A percentile compares a stretch with the other conserved stretches of the same genome.
These are phyloP conservation scores for Syrphus vitripennis DNA, from an alignment of 2,888 invertebrate genomes.

Conservation along the genomic window DNA sequence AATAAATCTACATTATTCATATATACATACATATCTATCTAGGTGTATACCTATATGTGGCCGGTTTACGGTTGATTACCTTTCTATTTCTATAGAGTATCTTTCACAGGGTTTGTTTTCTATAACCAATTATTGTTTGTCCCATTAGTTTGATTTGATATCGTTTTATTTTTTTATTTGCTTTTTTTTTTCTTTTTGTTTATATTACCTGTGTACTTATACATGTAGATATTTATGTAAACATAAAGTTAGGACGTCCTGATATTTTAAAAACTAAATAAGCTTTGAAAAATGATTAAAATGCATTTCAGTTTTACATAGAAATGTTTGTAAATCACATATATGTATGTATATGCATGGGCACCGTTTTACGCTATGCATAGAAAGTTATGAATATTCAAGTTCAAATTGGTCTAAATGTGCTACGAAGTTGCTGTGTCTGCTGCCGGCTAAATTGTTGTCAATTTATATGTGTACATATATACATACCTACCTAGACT, in stretches of 20 bases:
- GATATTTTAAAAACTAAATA: conserved; percentile 1
- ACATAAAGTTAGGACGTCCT: conserved; percentile 17
- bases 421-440: background rate
- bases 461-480: too few relatives aligned
- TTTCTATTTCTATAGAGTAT: background rate
- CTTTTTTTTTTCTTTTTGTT: background rate
- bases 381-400: conserved; percentile 67
- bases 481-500: too few relatives aligned
- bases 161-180: too few relatives aligned
- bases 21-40: background rate
- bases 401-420: conserved; percentile 61
- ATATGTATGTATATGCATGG: background rate
- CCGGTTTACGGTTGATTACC: conserved; percentile 7
- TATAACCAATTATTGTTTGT: background rate
- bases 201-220: background rate
- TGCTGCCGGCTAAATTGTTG: conserved; percentile 7
- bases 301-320: conserved; percentile 7
- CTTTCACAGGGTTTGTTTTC: background rate
- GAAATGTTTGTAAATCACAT: background rate
- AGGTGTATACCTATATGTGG: background rate
- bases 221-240: background rate
- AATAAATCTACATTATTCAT: conserved; percentile 16
- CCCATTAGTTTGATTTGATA: conserved; percentile 4
- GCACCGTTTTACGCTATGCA: conserved; percentile 32
- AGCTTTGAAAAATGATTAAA: conserved; percentile 5